Evolutionary conservation across 2,113 vertebrate genomes (phyloP), one percentile per base, ranked within the genome.

Genomic region (Sorex fumeus): DNA sequence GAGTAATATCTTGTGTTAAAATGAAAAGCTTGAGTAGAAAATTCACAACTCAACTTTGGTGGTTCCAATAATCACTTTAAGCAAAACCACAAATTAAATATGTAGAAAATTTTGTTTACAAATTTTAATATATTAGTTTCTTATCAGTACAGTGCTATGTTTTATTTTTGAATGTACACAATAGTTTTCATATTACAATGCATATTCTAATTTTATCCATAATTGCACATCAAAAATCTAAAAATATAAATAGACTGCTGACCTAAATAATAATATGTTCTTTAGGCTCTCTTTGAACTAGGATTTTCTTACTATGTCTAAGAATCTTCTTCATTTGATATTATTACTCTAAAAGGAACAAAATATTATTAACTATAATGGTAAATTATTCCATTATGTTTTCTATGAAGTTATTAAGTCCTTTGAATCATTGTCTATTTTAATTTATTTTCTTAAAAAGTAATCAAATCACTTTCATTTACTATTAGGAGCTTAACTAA

Each of bases 401-500:
- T 90, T 79, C 57, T 69, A 64, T 67, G 86, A 93, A 60, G 28
- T 66, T 62, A 19, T 69, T 82, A 62, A 89, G 7, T 72, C 45
- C n/a, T 87, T 81, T 92, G 36, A 91, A 67, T 88, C n/a, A 57
- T 43, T 90, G 75, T 47, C 36, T 90, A 79, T 91, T 95, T 93
- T 93, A 93, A 94, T 91, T 93, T 94, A 91, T 82, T 88, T 34
- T 94, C 95, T 93, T 62, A 85, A 84, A 95, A 85, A 62, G 50
- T 85, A 91, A 40, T 10, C 45, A 25, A 76, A 60, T 94, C 53
- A 84, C 45, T 45, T 75, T 5, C 10, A 88, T 93, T 94, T 91
- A 62, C 16, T 25, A 91, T 88, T 50, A 79, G 16, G 91, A 83
- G 1, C 15, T 77, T 94, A 45, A 82, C 5, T 57, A 66, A 8